phyloP scores from a whole-genome alignment of 1,140 invertebrate genomes.

The Vanessa atalanta region DNA sequence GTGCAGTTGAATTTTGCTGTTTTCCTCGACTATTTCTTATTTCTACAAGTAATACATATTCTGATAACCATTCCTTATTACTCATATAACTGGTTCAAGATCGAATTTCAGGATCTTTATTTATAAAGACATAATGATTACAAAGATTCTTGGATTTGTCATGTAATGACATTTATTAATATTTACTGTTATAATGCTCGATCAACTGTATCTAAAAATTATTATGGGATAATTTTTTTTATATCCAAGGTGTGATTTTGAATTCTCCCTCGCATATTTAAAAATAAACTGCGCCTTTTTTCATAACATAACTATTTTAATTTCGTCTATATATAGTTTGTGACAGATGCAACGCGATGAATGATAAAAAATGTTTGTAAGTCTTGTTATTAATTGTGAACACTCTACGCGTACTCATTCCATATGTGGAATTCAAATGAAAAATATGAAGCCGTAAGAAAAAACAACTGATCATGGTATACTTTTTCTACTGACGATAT shows the following conservation, averaged over 20 bases:
- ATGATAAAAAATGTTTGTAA: constrained; percentile 37
- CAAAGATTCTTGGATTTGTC: too few relatives aligned
- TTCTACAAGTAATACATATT: too few relatives aligned
- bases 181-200: background rate
- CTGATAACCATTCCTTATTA: too few relatives aligned
- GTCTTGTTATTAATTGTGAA: constrained; percentile 38
- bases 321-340: constrained; percentile 46
- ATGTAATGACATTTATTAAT: background rate
- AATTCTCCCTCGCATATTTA: constrained; percentile 45
- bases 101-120: too few relatives aligned
- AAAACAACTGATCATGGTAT: background rate
- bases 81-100: too few relatives aligned
- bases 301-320: constrained; percentile 57
- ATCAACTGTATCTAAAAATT: background rate
- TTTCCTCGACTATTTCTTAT: too few relatives aligned
- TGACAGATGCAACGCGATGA: constrained; percentile 39
- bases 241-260: constrained; percentile 11
- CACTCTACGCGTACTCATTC: constrained; percentile 24
- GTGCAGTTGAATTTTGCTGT: too few relatives aligned
- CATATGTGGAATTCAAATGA: constrained; percentile 12
- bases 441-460: constrained; percentile 8
- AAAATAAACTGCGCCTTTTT: constrained; percentile 58
- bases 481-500: too few relatives aligned
- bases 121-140: too few relatives aligned
- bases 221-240: background rate